Conservation (phyloP, 1,140 invertebrate species). For the Oedothorax gibbosus region DNA sequence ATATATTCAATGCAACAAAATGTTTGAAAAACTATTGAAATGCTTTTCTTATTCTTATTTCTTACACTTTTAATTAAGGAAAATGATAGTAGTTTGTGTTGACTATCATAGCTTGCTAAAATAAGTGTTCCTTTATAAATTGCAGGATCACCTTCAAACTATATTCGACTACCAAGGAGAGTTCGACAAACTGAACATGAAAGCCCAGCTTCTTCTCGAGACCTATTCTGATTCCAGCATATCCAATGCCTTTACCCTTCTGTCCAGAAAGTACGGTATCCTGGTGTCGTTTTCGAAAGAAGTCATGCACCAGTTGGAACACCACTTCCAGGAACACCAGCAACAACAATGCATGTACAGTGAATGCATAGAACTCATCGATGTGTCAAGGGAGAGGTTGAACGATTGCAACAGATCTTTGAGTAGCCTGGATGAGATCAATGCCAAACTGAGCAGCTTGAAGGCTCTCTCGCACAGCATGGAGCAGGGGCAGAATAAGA, state of each 20-base stretch:
- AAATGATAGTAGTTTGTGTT: no score
- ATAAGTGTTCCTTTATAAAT: slow-evolving; percentile 10
- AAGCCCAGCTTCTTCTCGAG: slow-evolving; percentile 88
- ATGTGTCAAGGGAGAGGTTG: slow-evolving; percentile 83
- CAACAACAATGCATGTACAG: slow-evolving; percentile 82
- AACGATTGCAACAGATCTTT: slow-evolving; percentile 80
- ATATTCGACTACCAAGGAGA: slow-evolving; percentile 94
- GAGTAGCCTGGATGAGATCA: slow-evolving; percentile 82
- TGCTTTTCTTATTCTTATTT: no score
- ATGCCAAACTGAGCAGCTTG: slow-evolving; percentile 84
- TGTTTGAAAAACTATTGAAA: no score
- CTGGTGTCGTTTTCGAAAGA: slow-evolving; percentile 92
- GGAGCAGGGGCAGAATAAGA: slow-evolving; percentile 91
- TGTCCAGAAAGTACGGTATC: slow-evolving; percentile 94
- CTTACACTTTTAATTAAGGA: no score
- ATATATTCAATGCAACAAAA: no score
- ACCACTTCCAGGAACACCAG: slow-evolving; percentile 82
- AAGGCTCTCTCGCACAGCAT: slow-evolving; percentile 86
- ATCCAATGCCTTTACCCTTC: slow-evolving; percentile 91
- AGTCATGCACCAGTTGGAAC: slow-evolving; percentile 88
- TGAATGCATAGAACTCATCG: slow-evolving; percentile 92
- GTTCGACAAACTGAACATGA: slow-evolving; percentile 90
- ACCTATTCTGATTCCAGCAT: slow-evolving; percentile 93
- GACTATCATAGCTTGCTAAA: background rate
- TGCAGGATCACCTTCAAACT: slow-evolving; percentile 82